A percentile compares a stretch with the other conserved stretches of the same genome.
These are phyloP conservation scores for Matsumyia berberina DNA, from an alignment of 2,888 invertebrate species.

Conservation along the genomic window DNA sequence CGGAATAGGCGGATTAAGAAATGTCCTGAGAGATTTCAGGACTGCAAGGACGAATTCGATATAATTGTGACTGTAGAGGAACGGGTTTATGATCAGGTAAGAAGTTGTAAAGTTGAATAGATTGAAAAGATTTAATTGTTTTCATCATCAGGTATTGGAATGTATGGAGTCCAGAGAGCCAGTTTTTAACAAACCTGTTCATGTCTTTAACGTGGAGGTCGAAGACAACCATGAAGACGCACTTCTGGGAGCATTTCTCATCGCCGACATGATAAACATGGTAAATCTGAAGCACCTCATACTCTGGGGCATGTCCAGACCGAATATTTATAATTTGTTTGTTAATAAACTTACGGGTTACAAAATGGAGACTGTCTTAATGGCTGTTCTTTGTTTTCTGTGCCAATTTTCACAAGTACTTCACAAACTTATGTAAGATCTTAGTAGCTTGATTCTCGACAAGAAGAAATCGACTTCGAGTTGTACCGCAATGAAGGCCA, in stretches of 20 bases:
- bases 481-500: no score
- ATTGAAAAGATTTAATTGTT: background rate
- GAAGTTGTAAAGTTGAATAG: background rate
- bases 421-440: no score
- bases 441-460: no score
- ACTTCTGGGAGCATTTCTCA: slow-evolving; percentile 98
- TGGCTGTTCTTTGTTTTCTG: slow-evolving; percentile 22
- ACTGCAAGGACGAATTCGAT: slow-evolving; percentile 94
- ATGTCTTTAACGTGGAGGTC: slow-evolving; percentile 99
- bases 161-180: slow-evolving; percentile 94
- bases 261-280: slow-evolving; percentile 97
- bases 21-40: slow-evolving; percentile 97
- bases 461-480: no score
- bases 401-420: slow-evolving; percentile 2
- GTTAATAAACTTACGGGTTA: slow-evolving; percentile 42
- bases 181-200: slow-evolving; percentile 93
- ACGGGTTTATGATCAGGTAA: slow-evolving; percentile 96
- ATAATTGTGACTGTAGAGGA: slow-evolving; percentile 99
- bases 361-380: slow-evolving; percentile 30
- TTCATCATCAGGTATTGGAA: slow-evolving; percentile 97
- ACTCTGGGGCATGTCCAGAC: slow-evolving; percentile 14
- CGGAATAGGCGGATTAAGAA: slow-evolving; percentile 97
- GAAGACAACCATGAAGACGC: slow-evolving; percentile 99
- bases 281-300: slow-evolving; percentile 84
- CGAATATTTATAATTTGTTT: slow-evolving; percentile 38